Evolutionary conservation across 2,113 vertebrate species (phyloP).

Genomic region (Mormoops blainvillei): DNA sequence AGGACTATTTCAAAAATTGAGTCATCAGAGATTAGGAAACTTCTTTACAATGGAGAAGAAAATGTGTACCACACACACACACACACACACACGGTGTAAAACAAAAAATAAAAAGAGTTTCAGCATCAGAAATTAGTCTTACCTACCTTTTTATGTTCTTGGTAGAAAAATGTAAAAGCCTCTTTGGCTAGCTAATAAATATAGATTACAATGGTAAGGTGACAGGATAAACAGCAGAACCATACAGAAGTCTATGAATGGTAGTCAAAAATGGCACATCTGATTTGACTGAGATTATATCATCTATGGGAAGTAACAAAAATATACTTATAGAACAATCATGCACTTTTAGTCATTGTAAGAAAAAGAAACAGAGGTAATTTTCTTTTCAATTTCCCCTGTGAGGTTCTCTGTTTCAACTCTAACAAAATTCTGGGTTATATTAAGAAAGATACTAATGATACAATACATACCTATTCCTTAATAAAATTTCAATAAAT

Average conservation of each 20-base stretch:
- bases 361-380: constrained; percentile 21
- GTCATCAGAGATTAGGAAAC: not conserved
- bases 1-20: not conserved
- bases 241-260: not conserved
- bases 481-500: not conserved
- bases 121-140: not conserved
- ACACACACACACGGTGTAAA: not conserved
- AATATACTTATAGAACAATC: not conserved
- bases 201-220: not conserved
- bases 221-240: not conserved
- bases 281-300: not conserved
- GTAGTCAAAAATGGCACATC: not conserved
- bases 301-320: not conserved
- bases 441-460: not conserved
- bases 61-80: not conserved
- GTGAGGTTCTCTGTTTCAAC: not conserved
- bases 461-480: not conserved
- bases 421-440: not conserved
- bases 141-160: not conserved
- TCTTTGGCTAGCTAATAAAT: not conserved
- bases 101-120: not conserved
- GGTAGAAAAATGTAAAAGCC: not conserved
- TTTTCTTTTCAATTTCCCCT: not conserved
- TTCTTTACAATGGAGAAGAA: not conserved
- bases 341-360: not conserved